phyloP scores from a whole-genome alignment of 2,797 vertebrate genomes.

The Siniperca undulata region DNA sequence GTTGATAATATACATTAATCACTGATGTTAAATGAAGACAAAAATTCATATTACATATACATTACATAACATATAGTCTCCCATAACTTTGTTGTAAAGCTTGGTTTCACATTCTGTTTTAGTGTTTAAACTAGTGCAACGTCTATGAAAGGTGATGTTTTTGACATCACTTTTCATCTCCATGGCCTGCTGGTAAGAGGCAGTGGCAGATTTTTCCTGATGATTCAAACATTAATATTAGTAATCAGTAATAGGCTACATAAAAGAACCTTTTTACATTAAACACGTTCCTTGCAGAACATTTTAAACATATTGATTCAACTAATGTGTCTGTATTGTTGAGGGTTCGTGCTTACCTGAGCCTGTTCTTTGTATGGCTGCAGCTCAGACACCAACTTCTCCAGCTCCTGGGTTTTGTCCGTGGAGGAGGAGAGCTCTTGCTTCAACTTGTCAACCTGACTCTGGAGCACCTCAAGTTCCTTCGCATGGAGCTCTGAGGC shows the following conservation, averaged over 20 bases:
- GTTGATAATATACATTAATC: slow-evolving; percentile 5
- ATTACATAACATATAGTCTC: not conserved
- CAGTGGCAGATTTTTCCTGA: not conserved
- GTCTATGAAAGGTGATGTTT: not conserved
- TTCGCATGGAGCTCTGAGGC: slow-evolving; percentile 81
- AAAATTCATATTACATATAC: not conserved
- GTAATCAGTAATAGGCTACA: not conserved
- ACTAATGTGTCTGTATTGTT: not conserved
- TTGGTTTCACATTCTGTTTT: not conserved
- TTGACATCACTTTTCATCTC: not conserved
- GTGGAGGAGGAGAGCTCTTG: slow-evolving; percentile 81
- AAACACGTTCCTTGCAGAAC: not conserved
- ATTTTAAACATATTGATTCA: not conserved
- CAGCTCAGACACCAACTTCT: slow-evolving; percentile 87
- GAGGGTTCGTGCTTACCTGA: slow-evolving; percentile 80
- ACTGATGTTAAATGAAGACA: slow-evolving; percentile 19
- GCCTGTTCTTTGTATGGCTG: slow-evolving; percentile 88
- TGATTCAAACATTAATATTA: not conserved
- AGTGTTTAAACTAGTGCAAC: not conserved
- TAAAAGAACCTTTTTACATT: not conserved
- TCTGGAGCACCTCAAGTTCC: slow-evolving; percentile 79
- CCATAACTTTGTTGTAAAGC: not conserved
- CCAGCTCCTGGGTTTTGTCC: slow-evolving; percentile 81
- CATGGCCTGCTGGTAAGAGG: too few species aligned
- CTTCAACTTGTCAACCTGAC: slow-evolving; percentile 79